Conservation (phyloP, 2,113 vertebrate species). For the Euleptes europaea region DNA sequence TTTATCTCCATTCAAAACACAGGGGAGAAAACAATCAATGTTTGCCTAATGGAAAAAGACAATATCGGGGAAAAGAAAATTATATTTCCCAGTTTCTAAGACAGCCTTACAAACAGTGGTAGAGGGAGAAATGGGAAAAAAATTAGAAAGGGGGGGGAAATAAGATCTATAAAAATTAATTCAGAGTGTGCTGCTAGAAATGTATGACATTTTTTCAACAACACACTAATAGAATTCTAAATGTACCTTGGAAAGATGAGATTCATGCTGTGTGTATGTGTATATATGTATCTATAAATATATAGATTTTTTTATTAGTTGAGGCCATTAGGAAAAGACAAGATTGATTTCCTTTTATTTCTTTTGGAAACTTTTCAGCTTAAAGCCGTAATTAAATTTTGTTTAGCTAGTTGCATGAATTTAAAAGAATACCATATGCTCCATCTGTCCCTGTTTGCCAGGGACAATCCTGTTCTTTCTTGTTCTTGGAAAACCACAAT, state of each 20-base stretch:
- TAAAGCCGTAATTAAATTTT: conserved; percentile 68
- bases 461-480: too few relatives aligned
- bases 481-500: too few relatives aligned
- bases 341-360: conserved; percentile 53
- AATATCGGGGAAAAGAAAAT: conserved; percentile 62
- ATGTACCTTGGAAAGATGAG: conserved; percentile 56
- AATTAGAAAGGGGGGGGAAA: conserved; percentile 36
- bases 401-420: conserved; percentile 7
- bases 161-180: conserved; percentile 74
- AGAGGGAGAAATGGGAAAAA: conserved; percentile 37
- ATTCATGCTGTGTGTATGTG: background rate
- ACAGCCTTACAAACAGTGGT: conserved; percentile 37
- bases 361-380: conserved; percentile 50
- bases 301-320: conserved; percentile 33
- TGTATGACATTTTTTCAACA: conserved; percentile 59
- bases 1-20: background rate
- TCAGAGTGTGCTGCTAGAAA: conserved; percentile 62
- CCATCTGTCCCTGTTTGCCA: too few relatives aligned
- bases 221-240: conserved; percentile 68
- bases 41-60: conserved; percentile 65
- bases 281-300: background rate
- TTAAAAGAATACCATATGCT: conserved; percentile 44
- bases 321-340: conserved; percentile 61
- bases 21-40: conserved; percentile 23
- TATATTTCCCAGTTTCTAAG: conserved; percentile 58